These are phyloP conservation scores for Equus quagga DNA, from an alignment of 2,113 vertebrate genomes.

Conservation along the genomic window DNA sequence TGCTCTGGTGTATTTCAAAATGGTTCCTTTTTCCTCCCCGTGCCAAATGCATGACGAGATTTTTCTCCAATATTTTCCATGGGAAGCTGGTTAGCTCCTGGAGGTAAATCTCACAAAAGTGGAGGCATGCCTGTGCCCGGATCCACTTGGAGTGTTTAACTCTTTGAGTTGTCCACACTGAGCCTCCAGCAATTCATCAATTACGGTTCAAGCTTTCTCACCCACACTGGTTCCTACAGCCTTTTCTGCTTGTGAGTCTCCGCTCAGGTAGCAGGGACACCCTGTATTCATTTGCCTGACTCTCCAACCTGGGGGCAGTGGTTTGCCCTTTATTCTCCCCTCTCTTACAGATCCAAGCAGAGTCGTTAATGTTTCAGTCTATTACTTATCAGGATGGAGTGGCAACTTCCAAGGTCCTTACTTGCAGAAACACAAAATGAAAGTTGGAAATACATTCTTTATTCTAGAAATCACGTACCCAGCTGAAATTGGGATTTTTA, in stretches of 20 bases:
- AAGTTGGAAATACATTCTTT: background rate
- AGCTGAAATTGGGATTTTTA: background rate
- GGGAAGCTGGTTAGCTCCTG: background rate
- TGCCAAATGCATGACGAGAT: background rate
- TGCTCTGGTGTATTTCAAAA: background rate
- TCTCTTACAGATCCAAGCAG: background rate
- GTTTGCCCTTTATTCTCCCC: background rate
- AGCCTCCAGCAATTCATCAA: background rate
- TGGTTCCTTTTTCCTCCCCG: background rate
- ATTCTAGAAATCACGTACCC: background rate
- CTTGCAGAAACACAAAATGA: accelerated
- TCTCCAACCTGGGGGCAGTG: background rate
- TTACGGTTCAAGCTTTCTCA: background rate
- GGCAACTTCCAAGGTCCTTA: background rate
- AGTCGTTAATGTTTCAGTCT: background rate
- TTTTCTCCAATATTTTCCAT: background rate
- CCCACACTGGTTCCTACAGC: background rate
- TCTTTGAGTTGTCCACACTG: background rate
- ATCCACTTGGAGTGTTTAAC: background rate
- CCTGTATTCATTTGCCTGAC: background rate
- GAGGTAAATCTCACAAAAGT: background rate
- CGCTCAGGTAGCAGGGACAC: background rate
- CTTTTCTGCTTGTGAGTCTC: background rate
- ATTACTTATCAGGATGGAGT: background rate
- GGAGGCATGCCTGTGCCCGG: background rate